Conservation (phyloP, 2,797 vertebrate genomes). For the Aldrovandia affinis region DNA sequence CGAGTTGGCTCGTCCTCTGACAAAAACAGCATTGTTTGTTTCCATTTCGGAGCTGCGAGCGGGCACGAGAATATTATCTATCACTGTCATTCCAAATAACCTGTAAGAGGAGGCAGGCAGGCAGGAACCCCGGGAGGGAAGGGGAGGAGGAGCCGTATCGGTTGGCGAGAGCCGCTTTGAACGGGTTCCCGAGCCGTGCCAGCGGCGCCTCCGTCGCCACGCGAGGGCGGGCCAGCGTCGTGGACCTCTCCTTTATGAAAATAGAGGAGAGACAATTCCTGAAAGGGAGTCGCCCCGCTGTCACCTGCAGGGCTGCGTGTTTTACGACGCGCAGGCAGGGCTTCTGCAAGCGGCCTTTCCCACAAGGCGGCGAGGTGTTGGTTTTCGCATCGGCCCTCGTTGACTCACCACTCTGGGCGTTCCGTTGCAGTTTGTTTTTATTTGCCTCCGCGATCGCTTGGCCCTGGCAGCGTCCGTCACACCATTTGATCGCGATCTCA, state of each 20-base stretch:
- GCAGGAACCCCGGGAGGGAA: too few relatives aligned
- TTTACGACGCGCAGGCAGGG: background rate
- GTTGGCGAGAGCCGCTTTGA: background rate
- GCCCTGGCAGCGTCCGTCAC: background rate
- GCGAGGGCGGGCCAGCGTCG: background rate
- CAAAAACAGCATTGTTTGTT: background rate
- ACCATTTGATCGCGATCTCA: background rate
- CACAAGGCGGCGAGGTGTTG: background rate
- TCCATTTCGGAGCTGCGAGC: background rate
- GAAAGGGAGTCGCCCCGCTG: background rate
- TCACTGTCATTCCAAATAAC: background rate
- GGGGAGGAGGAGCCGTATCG: background rate
- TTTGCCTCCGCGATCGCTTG: background rate
- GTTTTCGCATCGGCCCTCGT: background rate
- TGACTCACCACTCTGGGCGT: background rate
- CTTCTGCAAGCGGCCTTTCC: background rate
- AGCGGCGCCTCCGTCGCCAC: background rate
- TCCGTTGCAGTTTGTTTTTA: background rate
- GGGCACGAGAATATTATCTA: too few relatives aligned
- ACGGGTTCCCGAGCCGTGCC: too few relatives aligned
- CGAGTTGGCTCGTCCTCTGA: background rate
- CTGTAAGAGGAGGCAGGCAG: background rate
- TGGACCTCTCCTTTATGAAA: background rate
- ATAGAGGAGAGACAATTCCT: slow-evolving; percentile 8
- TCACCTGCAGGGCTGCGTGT: background rate